Base-by-base conservation (phyloP, 2,888 invertebrate genomes). In the Acrocyrtus sp. region DNA sequence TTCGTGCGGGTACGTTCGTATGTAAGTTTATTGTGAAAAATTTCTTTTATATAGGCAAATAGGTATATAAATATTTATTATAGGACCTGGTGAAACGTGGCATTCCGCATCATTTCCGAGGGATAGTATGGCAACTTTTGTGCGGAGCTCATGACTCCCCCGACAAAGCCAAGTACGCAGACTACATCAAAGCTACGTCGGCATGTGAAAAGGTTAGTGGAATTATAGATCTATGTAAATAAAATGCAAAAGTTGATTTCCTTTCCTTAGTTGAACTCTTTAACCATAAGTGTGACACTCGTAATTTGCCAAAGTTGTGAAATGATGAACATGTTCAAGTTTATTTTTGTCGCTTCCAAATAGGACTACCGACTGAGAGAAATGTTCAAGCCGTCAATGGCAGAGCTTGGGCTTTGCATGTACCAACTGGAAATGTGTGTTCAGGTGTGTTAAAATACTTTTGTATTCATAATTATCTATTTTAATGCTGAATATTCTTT, bases 301-400 rank as follows among this genome's bases (percentile, higher is more conserved):
- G n/a, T n/a, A n/a, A n/a, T n/a, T n/a, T n/a, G n/a, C n/a, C n/a
- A n/a, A n/a, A n/a, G n/a, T n/a, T n/a, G n/a, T n/a, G n/a, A n/a
- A n/a, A n/a, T n/a, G n/a, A n/a, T n/a, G n/a, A n/a, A n/a, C n/a
- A n/a, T n/a, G n/a, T n/a, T n/a, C n/a, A n/a, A n/a, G n/a, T n/a
- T n/a, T n/a, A n/a, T 54, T n/a, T 48, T 67, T 8, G 54, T 75
- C 34, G 22, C 51, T 47, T 53, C 27, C 29, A 65, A 51, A 60
- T 95, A 98, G 85, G 96, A 98, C 81, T 98, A 98, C 85, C 90
- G 95, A 62, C 92, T 99, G 91, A 89, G 98, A 15, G 98, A 99
- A 84, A 95, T 99, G 92, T 99, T 98, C 87, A 99, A 99, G 84
- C 99, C 99, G 2, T 95, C 95, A 83, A 99, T 99, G 99, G 96